A percentile compares a stretch with the other conserved stretches of the same genome.
phyloP scores from a whole-genome alignment of 2,888 invertebrate genomes.

The Drosophila meridiana region DNA sequence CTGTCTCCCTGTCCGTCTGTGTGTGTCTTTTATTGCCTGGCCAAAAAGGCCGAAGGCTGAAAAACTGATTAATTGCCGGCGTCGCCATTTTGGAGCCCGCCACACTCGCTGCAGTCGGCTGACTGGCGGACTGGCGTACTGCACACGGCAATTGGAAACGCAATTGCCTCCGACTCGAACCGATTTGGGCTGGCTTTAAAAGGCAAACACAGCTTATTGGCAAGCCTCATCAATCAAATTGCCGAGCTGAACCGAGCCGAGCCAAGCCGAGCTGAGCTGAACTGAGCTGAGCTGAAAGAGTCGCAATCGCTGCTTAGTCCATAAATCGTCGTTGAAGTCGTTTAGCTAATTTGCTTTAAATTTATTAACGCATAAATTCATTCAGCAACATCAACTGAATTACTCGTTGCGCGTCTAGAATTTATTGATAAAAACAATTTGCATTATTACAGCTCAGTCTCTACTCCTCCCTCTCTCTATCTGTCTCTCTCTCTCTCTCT shows the following conservation, averaged over 20 bases:
- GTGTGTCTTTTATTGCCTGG: conserved; percentile 47
- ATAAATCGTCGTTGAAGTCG: conserved; percentile 65
- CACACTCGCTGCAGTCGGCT: conserved; percentile 29
- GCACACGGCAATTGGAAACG: conserved; percentile 1
- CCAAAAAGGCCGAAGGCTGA: conserved; percentile 35
- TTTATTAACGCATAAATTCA: conserved; percentile 81
- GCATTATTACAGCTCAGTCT: conserved; percentile 67
- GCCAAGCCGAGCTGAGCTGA: neutral
- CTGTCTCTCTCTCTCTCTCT: neutral
- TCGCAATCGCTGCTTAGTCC: conserved; percentile 47
- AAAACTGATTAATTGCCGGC: conserved; percentile 64
- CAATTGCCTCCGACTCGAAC: conserved; percentile 8
- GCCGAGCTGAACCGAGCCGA: neutral
- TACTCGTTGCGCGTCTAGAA: conserved; percentile 65
- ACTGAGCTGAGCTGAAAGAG: neutral
- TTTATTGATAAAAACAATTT: conserved; percentile 80
- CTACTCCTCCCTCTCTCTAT: neutral
- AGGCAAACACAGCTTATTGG: conserved; percentile 15
- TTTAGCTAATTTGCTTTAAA: conserved; percentile 77
- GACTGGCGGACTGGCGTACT: conserved; percentile 3
- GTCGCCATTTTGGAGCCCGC: conserved; percentile 37
- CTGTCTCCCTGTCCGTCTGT: neutral
- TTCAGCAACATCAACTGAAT: conserved; percentile 46
- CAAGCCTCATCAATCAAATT: conserved; percentile 50
- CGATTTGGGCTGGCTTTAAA: conserved; percentile 11